These are phyloP conservation scores for Ophiodon elongatus DNA, from an alignment of 2,113 vertebrate genomes.

Conservation along the genomic window DNA sequence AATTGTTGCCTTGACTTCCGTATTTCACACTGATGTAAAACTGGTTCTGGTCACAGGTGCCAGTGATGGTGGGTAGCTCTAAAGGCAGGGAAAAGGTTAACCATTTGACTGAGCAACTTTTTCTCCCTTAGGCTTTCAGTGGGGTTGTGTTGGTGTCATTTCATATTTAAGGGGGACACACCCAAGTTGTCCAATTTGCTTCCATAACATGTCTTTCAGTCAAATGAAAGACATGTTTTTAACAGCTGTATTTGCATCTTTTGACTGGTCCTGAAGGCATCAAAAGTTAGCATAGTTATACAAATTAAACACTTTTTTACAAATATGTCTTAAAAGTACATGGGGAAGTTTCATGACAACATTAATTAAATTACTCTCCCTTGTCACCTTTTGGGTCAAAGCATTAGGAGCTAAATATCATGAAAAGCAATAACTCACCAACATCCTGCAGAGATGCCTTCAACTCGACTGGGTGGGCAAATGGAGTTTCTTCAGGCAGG, in stretches of 20 bases:
- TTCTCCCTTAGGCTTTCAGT: not conserved
- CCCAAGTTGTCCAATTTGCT: no score
- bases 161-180: no score
- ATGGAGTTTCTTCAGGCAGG: slow-evolving; percentile 73
- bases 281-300: no score
- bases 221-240: not conserved
- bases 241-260: no score
- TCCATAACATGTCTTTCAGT: no score
- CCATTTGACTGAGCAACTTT: not conserved
- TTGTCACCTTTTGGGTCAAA: not conserved
- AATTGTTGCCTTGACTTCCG: slow-evolving; percentile 68
- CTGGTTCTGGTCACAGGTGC: slow-evolving; percentile 72
- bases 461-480: slow-evolving; percentile 61
- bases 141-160: no score
- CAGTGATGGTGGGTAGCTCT: slow-evolving; percentile 73
- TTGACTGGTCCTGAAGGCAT: no score
- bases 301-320: no score
- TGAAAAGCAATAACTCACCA: slow-evolving; percentile 61
- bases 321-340: no score
- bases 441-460: slow-evolving; percentile 69
- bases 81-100: fast-evolving
- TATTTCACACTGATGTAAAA: slow-evolving; percentile 72
- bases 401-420: not conserved
- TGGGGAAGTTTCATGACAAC: no score
- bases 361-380: no score